Evolutionary conservation across 2,888 invertebrate genomes (phyloP).

Genomic region (Formica aserva): DNA sequence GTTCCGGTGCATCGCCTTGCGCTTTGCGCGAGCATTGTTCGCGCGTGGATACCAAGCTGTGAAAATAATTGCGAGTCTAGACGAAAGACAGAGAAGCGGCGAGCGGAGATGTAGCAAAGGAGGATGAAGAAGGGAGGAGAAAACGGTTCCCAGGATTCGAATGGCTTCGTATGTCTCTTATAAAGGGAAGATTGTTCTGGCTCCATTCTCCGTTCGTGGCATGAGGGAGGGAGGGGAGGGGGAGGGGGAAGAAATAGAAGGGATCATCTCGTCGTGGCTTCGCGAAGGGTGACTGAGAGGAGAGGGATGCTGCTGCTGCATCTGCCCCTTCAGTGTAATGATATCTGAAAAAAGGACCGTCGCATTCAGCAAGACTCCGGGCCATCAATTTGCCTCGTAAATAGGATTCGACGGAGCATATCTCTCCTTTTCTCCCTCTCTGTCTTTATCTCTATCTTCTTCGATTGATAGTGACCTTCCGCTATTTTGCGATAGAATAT

Average conservation of each 20-base stretch:
- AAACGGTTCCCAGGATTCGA: conserved; percentile 85
- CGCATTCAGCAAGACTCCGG: conserved; percentile 69
- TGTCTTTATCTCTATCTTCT: neutral
- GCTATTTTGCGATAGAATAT: conserved; percentile 36
- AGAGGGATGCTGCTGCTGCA: conserved; percentile 79
- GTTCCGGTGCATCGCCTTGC: conserved; percentile 48
- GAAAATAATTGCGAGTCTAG: conserved; percentile 83
- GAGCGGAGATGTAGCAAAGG: conserved; percentile 58
- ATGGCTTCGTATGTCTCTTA: conserved; percentile 83
- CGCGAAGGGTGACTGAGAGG: conserved; percentile 72
- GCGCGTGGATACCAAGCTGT: conserved; percentile 79
- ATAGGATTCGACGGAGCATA: conserved; percentile 67
- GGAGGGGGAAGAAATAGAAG: conserved; percentile 68
- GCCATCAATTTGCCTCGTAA: conserved; percentile 82
- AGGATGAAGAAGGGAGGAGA: conserved; percentile 68
- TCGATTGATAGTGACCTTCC: conserved; percentile 10
- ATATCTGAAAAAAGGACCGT: conserved; percentile 77
- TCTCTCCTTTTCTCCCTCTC: conserved; percentile 3
- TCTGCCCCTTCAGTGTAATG: conserved; percentile 83
- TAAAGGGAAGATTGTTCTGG: conserved; percentile 84
- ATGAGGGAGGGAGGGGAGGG: conserved; percentile 75
- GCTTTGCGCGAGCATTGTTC: conserved; percentile 52
- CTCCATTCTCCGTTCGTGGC: conserved; percentile 71
- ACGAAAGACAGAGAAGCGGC: conserved; percentile 77
- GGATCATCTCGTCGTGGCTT: conserved; percentile 69